phyloP scores from a whole-genome alignment of 2,113 vertebrate genomes.

The Corydoras maculifer region DNA sequence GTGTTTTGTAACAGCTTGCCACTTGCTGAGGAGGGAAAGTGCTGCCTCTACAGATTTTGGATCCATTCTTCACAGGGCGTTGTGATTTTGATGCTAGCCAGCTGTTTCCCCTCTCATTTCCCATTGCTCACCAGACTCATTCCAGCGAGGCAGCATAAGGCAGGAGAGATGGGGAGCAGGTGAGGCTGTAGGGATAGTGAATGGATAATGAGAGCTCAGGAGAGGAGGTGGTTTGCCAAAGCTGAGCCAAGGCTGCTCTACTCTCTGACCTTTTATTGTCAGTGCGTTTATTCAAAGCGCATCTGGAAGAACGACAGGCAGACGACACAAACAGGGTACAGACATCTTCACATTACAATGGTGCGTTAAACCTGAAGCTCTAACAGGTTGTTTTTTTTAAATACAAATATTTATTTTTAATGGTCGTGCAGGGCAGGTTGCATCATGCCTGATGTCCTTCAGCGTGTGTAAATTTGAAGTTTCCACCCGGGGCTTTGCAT shows the following conservation, averaged over 20 bases:
- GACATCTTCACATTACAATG: not conserved
- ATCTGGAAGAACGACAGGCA: conserved; percentile 4
- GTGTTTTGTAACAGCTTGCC: conserved; percentile 6
- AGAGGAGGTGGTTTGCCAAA: conserved; percentile 24
- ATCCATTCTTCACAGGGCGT: conserved; percentile 35
- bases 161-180: conserved; percentile 34
- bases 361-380: no score
- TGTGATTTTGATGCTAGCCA: conserved; percentile 41
- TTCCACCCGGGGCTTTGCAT: no score
- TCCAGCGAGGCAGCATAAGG: conserved; percentile 28
- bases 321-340: conserved; percentile 1
- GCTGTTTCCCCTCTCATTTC: conserved; percentile 36
- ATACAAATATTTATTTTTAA: no score
- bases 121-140: conserved; percentile 35
- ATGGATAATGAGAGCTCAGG: conserved; percentile 41
- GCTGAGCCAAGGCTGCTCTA: conserved; percentile 22
- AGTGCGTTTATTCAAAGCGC: conserved; percentile 13
- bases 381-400: no score
- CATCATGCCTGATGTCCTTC: no score
- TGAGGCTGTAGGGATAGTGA: conserved; percentile 31
- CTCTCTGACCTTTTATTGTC: conserved; percentile 33
- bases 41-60: conserved; percentile 32
- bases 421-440: no score
- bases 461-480: no score
- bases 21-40: conserved; percentile 24